Percentiles rank a stretch among this genome's conserved stretches.
Evolutionary conservation across 2,797 vertebrate genomes (phyloP).

Genomic region (Dicrostonyx torquatus): DNA sequence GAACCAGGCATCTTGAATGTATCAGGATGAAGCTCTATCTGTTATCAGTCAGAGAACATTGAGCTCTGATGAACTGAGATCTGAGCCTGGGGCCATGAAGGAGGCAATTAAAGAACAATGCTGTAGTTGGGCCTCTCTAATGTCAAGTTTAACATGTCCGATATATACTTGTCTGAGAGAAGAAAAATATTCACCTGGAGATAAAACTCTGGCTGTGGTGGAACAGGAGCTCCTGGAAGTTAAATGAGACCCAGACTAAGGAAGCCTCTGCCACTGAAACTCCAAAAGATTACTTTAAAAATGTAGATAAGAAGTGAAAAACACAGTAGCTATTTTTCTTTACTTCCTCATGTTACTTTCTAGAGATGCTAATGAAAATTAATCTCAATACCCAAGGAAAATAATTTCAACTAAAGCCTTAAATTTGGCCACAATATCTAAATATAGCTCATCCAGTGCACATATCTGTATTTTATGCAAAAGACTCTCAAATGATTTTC

Average conservation of each 20-base stretch:
- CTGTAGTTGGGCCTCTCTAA: not conserved
- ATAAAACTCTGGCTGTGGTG: not conserved
- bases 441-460: not conserved
- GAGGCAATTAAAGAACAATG: not conserved
- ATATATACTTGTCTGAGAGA: not conserved
- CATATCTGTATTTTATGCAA: accelerated
- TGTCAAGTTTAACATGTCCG: not conserved
- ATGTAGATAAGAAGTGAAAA: not conserved
- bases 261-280: not conserved
- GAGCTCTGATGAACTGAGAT: not conserved
- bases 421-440: not conserved
- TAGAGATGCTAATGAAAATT: not conserved
- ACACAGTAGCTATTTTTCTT: not conserved
- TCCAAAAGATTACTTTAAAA: not conserved
- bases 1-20: not conserved
- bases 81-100: not conserved
- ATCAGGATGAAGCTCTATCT: not conserved
- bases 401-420: not conserved
- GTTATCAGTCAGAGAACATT: not conserved
- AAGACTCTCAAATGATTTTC: not conserved
- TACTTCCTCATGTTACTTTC: not conserved
- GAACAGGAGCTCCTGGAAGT: not conserved
- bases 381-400: not conserved
- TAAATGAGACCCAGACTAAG: not conserved
- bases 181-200: not conserved